Percentiles rank a stretch among this genome's conserved stretches.
Conservation (phyloP, 2,888 invertebrate species). For the Ametastegia equiseti region DNA sequence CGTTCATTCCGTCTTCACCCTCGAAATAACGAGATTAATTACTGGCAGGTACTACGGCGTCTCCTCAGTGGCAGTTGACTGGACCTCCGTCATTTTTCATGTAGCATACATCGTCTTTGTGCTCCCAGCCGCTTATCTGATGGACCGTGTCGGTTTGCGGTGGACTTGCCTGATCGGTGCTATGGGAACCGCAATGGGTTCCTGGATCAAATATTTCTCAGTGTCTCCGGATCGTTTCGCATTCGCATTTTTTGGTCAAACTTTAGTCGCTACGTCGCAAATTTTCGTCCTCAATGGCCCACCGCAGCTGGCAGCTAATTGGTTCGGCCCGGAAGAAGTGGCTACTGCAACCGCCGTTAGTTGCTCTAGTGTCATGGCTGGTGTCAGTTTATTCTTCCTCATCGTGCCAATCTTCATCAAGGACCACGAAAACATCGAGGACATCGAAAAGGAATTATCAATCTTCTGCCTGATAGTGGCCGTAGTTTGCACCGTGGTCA, state of each 20-base stretch:
- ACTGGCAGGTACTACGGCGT: slow-evolving; percentile 66
- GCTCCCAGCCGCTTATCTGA: slow-evolving; percentile 77
- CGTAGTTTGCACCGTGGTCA: slow-evolving; percentile 77
- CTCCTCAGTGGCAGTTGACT: slow-evolving; percentile 76
- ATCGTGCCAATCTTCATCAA: slow-evolving; percentile 79
- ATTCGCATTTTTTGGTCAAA: neutral
- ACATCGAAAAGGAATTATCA: slow-evolving; percentile 72
- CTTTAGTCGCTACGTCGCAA: slow-evolving; percentile 80
- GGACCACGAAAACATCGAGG: slow-evolving; percentile 70
- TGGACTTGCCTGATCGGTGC: slow-evolving; percentile 76
- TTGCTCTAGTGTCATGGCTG: slow-evolving; percentile 84
- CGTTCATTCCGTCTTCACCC: neutral
- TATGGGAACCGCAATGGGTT: slow-evolving; percentile 78
- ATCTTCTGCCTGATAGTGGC: slow-evolving; percentile 59
- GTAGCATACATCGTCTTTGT: slow-evolving; percentile 81
- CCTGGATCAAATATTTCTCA: slow-evolving; percentile 72
- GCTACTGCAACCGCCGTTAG: slow-evolving; percentile 83
- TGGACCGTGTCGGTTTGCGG: slow-evolving; percentile 76
- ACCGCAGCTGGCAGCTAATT: slow-evolving; percentile 81
- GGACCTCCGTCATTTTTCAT: slow-evolving; percentile 83
- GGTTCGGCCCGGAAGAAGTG: slow-evolving; percentile 80
- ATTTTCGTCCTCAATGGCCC: slow-evolving; percentile 82
- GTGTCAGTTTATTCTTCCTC: slow-evolving; percentile 83
- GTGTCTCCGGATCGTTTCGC: neutral
- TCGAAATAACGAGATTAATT: neutral